phyloP scores from a whole-genome alignment of 2,113 vertebrate species.

The Manacus vitellinus region DNA sequence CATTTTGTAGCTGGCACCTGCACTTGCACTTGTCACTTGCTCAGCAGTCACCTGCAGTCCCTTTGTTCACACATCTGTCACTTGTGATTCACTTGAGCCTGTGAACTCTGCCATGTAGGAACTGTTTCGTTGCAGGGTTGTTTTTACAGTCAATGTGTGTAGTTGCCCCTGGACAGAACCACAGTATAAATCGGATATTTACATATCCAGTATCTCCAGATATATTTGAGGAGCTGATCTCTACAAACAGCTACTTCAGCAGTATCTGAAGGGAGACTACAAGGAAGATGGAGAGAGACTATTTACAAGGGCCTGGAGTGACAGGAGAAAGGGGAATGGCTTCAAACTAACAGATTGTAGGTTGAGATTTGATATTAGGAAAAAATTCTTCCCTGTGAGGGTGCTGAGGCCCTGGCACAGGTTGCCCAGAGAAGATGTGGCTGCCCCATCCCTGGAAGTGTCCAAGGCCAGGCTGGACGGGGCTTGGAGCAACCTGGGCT shows the following conservation, averaged over 20 bases:
- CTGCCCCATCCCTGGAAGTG: neutral
- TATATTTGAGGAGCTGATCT: neutral
- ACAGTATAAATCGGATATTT: neutral
- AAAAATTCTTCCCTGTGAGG: neutral
- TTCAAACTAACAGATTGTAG: neutral
- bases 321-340: neutral
- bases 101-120: neutral
- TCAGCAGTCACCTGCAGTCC: neutral
- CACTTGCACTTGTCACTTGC: neutral
- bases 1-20: neutral
- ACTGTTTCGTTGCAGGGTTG: neutral
- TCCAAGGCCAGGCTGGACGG: neutral
- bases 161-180: neutral
- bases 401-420: accelerated
- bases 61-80: neutral
- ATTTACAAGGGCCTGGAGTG: neutral
- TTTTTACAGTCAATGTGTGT: neutral
- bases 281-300: neutral
- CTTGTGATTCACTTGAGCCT: neutral
- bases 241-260: neutral
- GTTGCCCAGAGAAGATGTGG: neutral
- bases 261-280: neutral
- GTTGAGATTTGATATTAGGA: neutral
- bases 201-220: neutral
- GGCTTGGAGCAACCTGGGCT: neutral